Conservation (phyloP, 2,888 invertebrate genomes). For the Lasioglossum pauxillum region DNA sequence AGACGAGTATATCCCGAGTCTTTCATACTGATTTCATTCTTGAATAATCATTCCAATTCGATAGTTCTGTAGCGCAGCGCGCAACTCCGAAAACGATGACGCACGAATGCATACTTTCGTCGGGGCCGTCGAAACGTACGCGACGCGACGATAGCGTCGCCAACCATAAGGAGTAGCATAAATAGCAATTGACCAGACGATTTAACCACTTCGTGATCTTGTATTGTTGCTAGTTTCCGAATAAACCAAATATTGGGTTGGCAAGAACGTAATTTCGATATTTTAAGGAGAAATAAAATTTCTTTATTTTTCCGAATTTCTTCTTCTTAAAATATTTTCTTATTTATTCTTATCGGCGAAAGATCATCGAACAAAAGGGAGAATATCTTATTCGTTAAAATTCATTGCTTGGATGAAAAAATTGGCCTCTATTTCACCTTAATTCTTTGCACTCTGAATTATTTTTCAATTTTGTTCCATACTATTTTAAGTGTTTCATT, state of each 20-base stretch:
- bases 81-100: conserved; percentile 57
- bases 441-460: too few relatives aligned
- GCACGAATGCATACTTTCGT: conserved; percentile 52
- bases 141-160: conserved; percentile 6
- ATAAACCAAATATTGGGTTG: not conserved
- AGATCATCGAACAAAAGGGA: too few relatives aligned
- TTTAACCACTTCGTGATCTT: not conserved
- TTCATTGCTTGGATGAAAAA: too few relatives aligned
- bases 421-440: too few relatives aligned
- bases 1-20: not conserved
- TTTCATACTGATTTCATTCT: conserved; percentile 7
- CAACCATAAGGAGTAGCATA: conserved; percentile 26
- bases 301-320: too few relatives aligned
- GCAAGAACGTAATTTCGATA: too few relatives aligned
- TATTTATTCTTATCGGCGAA: too few relatives aligned
- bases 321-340: too few relatives aligned
- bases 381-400: too few relatives aligned
- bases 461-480: too few relatives aligned
- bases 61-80: conserved; percentile 31
- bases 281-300: too few relatives aligned
- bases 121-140: conserved; percentile 23
- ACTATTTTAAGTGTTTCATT: too few relatives aligned
- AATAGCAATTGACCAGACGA: not conserved
- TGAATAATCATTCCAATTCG: conserved; percentile 23
- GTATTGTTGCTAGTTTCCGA: not conserved